Conservation (phyloP, 2,888 invertebrate species). For the Poecilobothrus nobilitatus region DNA sequence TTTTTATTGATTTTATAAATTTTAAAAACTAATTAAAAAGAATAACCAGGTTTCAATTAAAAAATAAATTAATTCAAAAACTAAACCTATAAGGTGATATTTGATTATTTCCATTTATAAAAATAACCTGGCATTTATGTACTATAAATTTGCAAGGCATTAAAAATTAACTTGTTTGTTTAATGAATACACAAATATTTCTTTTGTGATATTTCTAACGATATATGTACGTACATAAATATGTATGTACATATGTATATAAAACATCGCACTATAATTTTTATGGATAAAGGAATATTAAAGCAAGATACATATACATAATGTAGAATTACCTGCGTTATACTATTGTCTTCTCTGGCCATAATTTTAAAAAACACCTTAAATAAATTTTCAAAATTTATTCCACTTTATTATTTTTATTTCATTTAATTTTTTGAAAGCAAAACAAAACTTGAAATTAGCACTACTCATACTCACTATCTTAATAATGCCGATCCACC, state of each 20-base stretch:
- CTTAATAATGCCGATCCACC: conserved; percentile 2
- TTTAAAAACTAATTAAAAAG: too few relatives aligned
- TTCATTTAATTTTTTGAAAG: background rate
- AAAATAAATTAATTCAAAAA: too few relatives aligned
- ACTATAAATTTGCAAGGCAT: too few relatives aligned
- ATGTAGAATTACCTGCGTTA: background rate
- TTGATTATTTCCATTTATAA: too few relatives aligned
- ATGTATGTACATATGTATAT: background rate
- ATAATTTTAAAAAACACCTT: background rate
- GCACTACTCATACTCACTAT: background rate
- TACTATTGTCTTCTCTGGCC: background rate
- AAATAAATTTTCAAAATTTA: background rate
- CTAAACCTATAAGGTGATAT: too few relatives aligned
- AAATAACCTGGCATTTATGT: too few relatives aligned
- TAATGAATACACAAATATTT: background rate
- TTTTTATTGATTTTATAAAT: too few relatives aligned
- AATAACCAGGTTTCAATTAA: too few relatives aligned
- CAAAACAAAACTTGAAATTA: background rate
- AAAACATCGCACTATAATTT: background rate
- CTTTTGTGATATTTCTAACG: background rate
- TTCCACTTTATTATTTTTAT: background rate
- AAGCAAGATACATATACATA: background rate
- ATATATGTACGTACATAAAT: background rate
- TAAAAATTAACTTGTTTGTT: too few relatives aligned
- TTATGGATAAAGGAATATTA: too few relatives aligned